Percentiles rank a stretch among this genome's conserved stretches.
These are phyloP conservation scores for Cyclura pinguis DNA, from an alignment of 2,797 vertebrate genomes.

Conservation along the genomic window DNA sequence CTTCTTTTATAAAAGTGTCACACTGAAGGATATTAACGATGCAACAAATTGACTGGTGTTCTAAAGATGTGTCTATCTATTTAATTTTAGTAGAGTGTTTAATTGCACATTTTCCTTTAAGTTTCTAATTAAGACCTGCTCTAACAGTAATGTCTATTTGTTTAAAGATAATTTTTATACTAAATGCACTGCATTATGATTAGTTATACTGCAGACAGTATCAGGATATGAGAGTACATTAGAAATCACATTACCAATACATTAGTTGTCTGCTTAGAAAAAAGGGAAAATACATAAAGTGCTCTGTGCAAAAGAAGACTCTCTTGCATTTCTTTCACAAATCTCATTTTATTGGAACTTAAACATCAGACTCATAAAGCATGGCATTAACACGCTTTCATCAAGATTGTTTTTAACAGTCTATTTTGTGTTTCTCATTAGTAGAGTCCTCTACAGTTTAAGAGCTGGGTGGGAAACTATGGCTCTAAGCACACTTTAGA, in stretches of 20 bases:
- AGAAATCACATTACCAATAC: constrained; percentile 73
- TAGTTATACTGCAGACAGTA: constrained; percentile 67
- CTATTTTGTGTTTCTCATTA: constrained; percentile 53
- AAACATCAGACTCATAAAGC: constrained; percentile 67
- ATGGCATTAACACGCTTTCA: constrained; percentile 52
- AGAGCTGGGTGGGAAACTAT: background rate
- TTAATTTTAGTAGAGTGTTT: constrained; percentile 73
- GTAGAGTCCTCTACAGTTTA: background rate
- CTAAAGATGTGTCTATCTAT: constrained; percentile 54
- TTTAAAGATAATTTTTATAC: constrained; percentile 71
- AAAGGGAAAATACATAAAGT: constrained; percentile 47
- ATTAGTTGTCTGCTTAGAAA: constrained; percentile 53
- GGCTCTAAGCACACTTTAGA: too few relatives aligned
- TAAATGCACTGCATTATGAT: constrained; percentile 74
- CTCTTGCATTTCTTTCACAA: constrained; percentile 69
- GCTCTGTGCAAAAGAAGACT: constrained; percentile 46
- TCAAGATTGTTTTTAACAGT: constrained; percentile 53
- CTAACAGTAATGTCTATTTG: constrained; percentile 69
- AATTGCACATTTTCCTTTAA: constrained; percentile 72
- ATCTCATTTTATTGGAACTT: constrained; percentile 64
- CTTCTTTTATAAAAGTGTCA: constrained; percentile 58
- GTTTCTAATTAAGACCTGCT: constrained; percentile 78
- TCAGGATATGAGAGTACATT: constrained; percentile 67
- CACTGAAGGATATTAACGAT: constrained; percentile 72
- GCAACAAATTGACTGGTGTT: constrained; percentile 72